phyloP scores from a whole-genome alignment of 2,888 invertebrate species.

The Eupithecia exiguata region DNA sequence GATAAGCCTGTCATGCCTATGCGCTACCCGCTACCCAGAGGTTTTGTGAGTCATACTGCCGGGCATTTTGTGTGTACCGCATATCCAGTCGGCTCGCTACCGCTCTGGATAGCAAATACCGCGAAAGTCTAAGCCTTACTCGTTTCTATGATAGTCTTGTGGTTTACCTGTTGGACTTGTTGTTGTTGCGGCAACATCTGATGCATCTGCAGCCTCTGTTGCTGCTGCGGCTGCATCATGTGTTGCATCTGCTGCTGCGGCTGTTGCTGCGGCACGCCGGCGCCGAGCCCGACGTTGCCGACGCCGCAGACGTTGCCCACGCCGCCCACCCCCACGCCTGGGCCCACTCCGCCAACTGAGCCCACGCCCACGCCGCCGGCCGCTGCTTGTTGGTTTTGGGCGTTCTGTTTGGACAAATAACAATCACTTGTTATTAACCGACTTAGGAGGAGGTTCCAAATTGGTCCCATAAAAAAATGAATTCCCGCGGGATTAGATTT shows the following conservation, averaged over 20 bases:
- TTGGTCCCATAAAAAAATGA: too few species aligned
- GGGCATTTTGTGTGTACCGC: neutral
- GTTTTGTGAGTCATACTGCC: too few species aligned
- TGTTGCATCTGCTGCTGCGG: conserved; percentile 81
- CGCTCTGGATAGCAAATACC: neutral
- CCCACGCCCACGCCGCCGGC: conserved; percentile 62
- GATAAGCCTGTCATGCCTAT: too few species aligned
- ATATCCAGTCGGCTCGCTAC: neutral
- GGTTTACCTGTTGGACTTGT: conserved; percentile 67
- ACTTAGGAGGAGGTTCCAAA: too few species aligned
- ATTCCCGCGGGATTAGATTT: too few species aligned
- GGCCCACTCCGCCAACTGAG: conserved; percentile 47
- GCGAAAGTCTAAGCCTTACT: neutral
- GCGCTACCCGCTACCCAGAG: too few species aligned
- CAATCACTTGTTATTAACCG: neutral
- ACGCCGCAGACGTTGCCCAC: conserved; percentile 63
- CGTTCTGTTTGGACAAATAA: conserved; percentile 62
- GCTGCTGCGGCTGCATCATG: conserved; percentile 85
- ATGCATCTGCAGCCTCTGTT: conserved; percentile 83
- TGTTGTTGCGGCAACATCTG: conserved; percentile 83
- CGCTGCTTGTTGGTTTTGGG: conserved; percentile 76
- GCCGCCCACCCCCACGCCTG: conserved; percentile 49
- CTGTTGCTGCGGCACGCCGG: conserved; percentile 75
- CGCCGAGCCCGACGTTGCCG: conserved; percentile 58
- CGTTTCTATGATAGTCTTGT: neutral